phyloP scores from a whole-genome alignment of 2,888 invertebrate species.

The Diloba caeruleocephala region DNA sequence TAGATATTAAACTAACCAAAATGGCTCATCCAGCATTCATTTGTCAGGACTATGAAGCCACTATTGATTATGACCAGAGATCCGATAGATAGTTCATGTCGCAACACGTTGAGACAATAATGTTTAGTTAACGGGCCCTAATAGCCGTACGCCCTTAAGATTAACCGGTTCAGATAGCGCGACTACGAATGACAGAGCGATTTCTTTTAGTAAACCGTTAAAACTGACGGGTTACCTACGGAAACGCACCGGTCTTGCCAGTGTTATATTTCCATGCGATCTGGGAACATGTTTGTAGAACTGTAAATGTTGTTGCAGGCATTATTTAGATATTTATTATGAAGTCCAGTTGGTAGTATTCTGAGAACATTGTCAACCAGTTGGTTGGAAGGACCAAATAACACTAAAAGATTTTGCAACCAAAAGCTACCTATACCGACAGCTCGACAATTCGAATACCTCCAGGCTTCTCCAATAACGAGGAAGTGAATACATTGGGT shows the following conservation, averaged over 20 bases:
- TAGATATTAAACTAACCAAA: neutral
- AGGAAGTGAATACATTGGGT: too few relatives aligned
- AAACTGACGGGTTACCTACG: constrained; percentile 49
- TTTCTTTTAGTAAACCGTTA: constrained; percentile 58
- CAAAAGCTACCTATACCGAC: too few relatives aligned
- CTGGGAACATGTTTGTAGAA: constrained; percentile 48
- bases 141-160: constrained; percentile 37
- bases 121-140: constrained; percentile 48
- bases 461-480: too few relatives aligned
- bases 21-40: neutral
- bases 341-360: constrained; percentile 5
- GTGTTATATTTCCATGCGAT: constrained; percentile 45
- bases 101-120: constrained; percentile 44
- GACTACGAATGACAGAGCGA: constrained; percentile 45
- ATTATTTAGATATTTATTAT: constrained; percentile 9
- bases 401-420: too few relatives aligned
- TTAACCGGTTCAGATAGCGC: constrained; percentile 46
- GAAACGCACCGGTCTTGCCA: constrained; percentile 52
- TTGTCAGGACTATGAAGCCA: neutral
- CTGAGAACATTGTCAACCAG: neutral
- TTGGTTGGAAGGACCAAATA: too few relatives aligned
- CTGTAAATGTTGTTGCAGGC: constrained; percentile 25
- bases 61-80: constrained; percentile 7
- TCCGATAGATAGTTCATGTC: constrained; percentile 11
- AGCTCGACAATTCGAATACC: too few relatives aligned